A percentile compares a stretch with the other conserved stretches of the same genome.
Evolutionary conservation across 2,797 vertebrate genomes (phyloP).

Genomic region (Muscicapa comitata): DNA sequence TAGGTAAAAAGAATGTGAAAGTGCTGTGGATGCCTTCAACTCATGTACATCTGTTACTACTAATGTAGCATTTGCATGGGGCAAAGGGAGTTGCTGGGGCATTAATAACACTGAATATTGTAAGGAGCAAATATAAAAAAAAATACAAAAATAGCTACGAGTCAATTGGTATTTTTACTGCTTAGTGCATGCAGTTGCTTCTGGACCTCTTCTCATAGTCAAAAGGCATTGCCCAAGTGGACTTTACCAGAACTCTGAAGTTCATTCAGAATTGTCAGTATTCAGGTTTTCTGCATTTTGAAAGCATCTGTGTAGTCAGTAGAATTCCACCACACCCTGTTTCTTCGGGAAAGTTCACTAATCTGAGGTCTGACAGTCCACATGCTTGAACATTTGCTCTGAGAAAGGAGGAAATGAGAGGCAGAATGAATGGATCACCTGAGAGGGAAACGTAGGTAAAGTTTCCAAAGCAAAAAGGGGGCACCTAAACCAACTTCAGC

Average conservation of each 20-base stretch:
- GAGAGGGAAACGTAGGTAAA: neutral
- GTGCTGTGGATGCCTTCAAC: neutral
- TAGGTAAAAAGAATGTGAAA: neutral
- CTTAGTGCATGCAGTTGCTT: rapidly evolving
- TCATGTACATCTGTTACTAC: neutral
- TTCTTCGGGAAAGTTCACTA: neutral
- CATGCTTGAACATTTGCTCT: neutral
- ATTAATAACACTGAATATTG: neutral
- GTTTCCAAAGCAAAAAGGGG: neutral
- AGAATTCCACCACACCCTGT: neutral
- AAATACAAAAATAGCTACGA: neutral
- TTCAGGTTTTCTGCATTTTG: neutral
- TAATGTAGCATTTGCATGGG: neutral
- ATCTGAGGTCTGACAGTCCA: neutral
- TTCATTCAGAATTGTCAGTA: neutral
- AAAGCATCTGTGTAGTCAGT: neutral
- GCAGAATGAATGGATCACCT: neutral
- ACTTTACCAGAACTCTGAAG: neutral
- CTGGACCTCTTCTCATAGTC: neutral
- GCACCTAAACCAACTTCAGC: neutral
- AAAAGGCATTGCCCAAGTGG: neutral
- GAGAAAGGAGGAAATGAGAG: neutral
- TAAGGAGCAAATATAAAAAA: neutral
- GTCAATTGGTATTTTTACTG: neutral
- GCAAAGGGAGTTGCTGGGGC: neutral